phyloP scores from a whole-genome alignment of 2,797 vertebrate species.

The Clamator glandarius region DNA sequence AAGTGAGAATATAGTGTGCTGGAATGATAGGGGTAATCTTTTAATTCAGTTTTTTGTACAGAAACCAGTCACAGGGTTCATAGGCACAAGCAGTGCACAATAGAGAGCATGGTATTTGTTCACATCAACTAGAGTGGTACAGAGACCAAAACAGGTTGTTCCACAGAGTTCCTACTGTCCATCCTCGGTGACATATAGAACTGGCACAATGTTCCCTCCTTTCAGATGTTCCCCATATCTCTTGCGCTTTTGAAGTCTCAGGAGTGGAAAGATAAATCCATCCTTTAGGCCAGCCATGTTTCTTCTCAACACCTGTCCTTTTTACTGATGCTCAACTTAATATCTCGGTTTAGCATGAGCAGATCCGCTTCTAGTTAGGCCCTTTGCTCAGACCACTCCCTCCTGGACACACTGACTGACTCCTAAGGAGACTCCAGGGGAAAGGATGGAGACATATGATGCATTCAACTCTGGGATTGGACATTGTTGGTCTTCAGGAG shows the following conservation, averaged over 20 bases:
- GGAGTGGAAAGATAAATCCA: fast-evolving
- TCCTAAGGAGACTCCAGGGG: not conserved
- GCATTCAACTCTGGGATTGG: not conserved
- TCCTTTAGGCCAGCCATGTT: not conserved
- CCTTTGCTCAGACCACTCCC: fast-evolving
- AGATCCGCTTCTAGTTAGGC: not conserved
- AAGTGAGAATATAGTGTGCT: not conserved
- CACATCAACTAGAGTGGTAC: not conserved
- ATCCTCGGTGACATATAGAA: not conserved
- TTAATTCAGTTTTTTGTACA: not conserved
- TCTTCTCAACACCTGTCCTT: not conserved
- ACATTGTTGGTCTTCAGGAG: not conserved
- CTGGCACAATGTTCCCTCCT: too few relatives aligned
- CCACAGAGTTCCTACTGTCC: not conserved
- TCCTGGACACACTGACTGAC: too few relatives aligned
- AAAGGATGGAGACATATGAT: fast-evolving
- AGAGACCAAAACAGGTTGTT: not conserved
- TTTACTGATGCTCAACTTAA: not conserved
- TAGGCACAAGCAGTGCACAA: not conserved
- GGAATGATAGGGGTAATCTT: not conserved
- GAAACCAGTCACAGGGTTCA: not conserved
- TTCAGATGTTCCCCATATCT: not conserved
- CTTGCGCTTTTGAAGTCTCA: not conserved
- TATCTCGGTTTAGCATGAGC: not conserved
- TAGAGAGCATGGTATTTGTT: fast-evolving